Evolutionary conservation across 2,888 invertebrate species (phyloP).

Genomic region (Cryptosula pallasiana): DNA sequence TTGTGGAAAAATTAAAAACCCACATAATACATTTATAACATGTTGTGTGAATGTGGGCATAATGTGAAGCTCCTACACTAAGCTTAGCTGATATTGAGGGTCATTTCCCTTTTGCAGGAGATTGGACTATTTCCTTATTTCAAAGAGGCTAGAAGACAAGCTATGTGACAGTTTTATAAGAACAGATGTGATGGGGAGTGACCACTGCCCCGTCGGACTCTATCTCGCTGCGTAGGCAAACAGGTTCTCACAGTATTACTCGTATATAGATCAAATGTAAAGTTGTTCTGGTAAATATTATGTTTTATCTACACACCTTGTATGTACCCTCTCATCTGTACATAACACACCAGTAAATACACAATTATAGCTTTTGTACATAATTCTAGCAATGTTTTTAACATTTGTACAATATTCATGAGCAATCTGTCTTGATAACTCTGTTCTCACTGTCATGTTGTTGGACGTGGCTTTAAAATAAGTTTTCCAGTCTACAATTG

Average conservation of each 20-base stretch:
- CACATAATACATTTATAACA: no score
- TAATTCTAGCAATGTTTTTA: no score
- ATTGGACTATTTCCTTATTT: slow-evolving; percentile 89
- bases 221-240: slow-evolving; percentile 58
- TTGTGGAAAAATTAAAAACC: no score
- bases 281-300: neutral
- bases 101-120: slow-evolving; percentile 62
- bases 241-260: neutral
- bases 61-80: no score
- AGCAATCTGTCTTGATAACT: no score
- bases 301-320: neutral
- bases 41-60: no score
- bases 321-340: no score
- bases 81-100: slow-evolving; percentile 8
- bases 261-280: neutral
- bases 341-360: neutral
- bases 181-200: slow-evolving; percentile 78
- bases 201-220: slow-evolving; percentile 88
- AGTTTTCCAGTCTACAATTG: slow-evolving; percentile 72
- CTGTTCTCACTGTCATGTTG: slow-evolving; percentile 39
- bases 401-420: neutral
- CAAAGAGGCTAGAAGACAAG: slow-evolving; percentile 67
- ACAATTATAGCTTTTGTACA: neutral
- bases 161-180: slow-evolving; percentile 82
- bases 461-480: slow-evolving; percentile 82